Evolutionary conservation across 2,113 vertebrate species (phyloP).

Genomic region (Podocnemis expansa): DNA sequence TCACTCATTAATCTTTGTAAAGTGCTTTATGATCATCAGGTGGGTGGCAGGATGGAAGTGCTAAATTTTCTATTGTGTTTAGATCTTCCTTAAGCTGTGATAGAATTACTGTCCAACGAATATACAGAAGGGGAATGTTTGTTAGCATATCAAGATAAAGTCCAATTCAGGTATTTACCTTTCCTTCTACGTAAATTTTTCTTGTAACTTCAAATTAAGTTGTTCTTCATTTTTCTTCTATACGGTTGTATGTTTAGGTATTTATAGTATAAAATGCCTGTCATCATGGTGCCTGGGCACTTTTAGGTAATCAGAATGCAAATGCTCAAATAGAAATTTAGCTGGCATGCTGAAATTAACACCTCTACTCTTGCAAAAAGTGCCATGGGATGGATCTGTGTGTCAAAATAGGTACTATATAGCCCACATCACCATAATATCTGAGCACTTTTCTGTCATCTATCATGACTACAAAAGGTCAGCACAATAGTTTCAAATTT

Average conservation of each 20-base stretch:
- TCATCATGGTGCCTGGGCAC: neutral
- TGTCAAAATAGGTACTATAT: neutral
- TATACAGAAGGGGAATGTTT: neutral
- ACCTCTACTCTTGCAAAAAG: neutral
- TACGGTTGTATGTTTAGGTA: neutral
- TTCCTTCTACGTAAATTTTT: neutral
- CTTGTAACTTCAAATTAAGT: neutral
- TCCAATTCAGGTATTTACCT: neutral
- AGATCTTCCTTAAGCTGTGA: neutral
- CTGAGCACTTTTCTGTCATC: neutral
- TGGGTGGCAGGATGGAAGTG: neutral
- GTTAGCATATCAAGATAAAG: neutral
- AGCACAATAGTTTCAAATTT: neutral
- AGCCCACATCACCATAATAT: neutral
- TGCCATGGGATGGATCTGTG: neutral
- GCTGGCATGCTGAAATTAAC: neutral
- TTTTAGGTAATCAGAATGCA: neutral
- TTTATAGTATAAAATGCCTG: neutral
- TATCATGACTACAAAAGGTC: fast-evolving
- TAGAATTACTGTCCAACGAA: neutral
- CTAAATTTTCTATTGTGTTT: neutral
- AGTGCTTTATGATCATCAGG: neutral
- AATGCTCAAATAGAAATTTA: neutral
- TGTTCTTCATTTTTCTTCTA: neutral
- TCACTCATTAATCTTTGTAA: neutral